Base-by-base conservation (phyloP, 2,797 vertebrate genomes). In the Gouania willdenowi region DNA sequence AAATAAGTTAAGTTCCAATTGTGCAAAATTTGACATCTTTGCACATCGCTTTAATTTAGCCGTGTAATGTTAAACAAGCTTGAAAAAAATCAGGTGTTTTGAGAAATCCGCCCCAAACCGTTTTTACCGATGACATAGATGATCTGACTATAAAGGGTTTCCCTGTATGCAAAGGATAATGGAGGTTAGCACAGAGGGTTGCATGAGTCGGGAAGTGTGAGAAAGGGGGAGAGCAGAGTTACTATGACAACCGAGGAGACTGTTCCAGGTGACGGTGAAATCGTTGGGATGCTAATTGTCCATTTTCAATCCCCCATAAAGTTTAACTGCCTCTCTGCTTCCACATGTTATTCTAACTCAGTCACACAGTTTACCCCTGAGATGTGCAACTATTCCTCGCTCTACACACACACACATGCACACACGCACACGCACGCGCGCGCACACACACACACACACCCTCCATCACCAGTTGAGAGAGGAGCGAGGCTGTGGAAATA, bases 221-320 rank as follows among this genome's bases (percentile, higher is more conserved):
- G 58, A 26, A 5, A 28, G 22, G 38, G 28, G 22, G 38, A 63
- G 70, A 77, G 59, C 39, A 45, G 49, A 50, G 77, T 79, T 77
- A 52, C 78, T 66, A 80, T 83, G 81, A 76, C 74, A 69, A 81
- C 73, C 32, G 50, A 61, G 64, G 56, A 51, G 72, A 61, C 49
- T 42, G 66, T 71, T 66, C 76, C 82, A 82, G 77, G 77, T 86
- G 78, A 83, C 73, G 69, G 73, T 75, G 66, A 78, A 77, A 83
- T 84, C 72, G 79, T 86, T 84, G 81, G 75, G 85, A 86, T 86
- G 83, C 87, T 89, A 89, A 89, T 88, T 89, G 87, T 87, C 86
- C 86, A 88, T 90, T 90, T 85, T 88, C 83, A 87, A 87, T 85
- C 83, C 85, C 66, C 85, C 87, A 88, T 90, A 88, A 89, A 88